Conservation (phyloP, 2,888 invertebrate genomes). For the Clivina fossor region DNA sequence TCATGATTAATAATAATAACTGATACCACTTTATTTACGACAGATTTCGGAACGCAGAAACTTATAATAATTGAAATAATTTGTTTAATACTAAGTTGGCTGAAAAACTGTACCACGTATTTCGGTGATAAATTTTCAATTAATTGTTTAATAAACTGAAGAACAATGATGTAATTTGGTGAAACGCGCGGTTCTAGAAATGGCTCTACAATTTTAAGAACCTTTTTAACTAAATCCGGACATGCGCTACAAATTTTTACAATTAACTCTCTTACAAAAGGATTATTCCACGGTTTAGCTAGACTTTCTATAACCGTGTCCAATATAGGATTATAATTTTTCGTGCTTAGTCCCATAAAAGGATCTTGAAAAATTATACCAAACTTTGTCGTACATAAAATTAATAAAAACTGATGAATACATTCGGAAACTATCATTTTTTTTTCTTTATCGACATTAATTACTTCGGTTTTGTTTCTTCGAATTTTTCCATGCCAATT, state of each 20-base stretch:
- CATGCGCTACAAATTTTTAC: slow-evolving; percentile 66
- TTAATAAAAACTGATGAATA: slow-evolving; percentile 70
- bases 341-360: slow-evolving; percentile 62
- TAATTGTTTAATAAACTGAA: slow-evolving; percentile 55
- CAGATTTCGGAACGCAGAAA: slow-evolving; percentile 55
- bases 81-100: slow-evolving; percentile 56
- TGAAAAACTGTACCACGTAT: slow-evolving; percentile 55
- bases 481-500: slow-evolving; percentile 55
- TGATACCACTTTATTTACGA: slow-evolving; percentile 56
- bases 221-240: slow-evolving; percentile 69
- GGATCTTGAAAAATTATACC: slow-evolving; percentile 78
- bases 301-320: slow-evolving; percentile 65
- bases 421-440: slow-evolving; percentile 59
- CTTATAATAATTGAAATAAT: slow-evolving; percentile 57
- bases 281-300: slow-evolving; percentile 70
- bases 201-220: slow-evolving; percentile 61
- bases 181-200: slow-evolving; percentile 63
- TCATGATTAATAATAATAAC: slow-evolving; percentile 50
- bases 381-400: slow-evolving; percentile 73
- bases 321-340: slow-evolving; percentile 62
- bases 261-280: slow-evolving; percentile 64
- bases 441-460: slow-evolving; percentile 48
- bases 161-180: slow-evolving; percentile 58
- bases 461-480: slow-evolving; percentile 44
- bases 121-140: slow-evolving; percentile 55